Base-by-base conservation (phyloP, 2,888 invertebrate genomes). In the Caenorhabditis angaria region DNA sequence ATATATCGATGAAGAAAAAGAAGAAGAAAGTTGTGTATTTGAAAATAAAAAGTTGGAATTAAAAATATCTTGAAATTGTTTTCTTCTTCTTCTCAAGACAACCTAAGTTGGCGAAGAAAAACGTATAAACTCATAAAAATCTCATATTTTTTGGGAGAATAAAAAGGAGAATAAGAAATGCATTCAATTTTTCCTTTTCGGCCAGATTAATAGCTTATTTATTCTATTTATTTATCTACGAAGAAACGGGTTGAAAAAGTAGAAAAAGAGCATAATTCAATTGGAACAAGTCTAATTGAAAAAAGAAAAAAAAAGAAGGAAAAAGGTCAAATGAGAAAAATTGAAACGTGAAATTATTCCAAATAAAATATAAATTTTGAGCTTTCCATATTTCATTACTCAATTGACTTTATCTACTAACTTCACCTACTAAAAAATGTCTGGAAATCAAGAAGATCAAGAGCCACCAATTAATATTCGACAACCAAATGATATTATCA, bases 141-240 rank as follows among this genome's bases (percentile, higher is more conserved):
- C 10, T 41, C 14, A 12, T 12, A 2, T 5, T 32, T 32, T 32
- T 32, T 32, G 32, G 10, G 10, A 5, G 32, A 32, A 32, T 5
- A 32, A 32, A 12, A 32, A 32, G 32, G 12, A 32, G 32, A 32
- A 41, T 41, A 41, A 41, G 41, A 41, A 41, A 41, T 41, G 41
- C 41, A 41, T 41, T 41, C 41, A 41, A 41, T 41, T 41, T 14
- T 12, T 41, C 32, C 10, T 32, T 32, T 32, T 5, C 5, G 41
- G 41, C 41, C 41, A 41, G 41, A 41, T 41, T 41, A 41, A 41
- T 41, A 41, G 41, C 41, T 41, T 41, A 41, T 41, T 12, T 32
- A 32, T 32, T 32, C 32, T 10, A 32, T 32, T 32, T 32, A 32
- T 32, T 8, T 32, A 32, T 32, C 6, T 8, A 32, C 10, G 10